Percentiles rank a stretch among this genome's conserved stretches.
Evolutionary conservation across 35 echinoderm and acorn worm species (phyloP).

Genomic region (Apostichopus japonicus): DNA sequence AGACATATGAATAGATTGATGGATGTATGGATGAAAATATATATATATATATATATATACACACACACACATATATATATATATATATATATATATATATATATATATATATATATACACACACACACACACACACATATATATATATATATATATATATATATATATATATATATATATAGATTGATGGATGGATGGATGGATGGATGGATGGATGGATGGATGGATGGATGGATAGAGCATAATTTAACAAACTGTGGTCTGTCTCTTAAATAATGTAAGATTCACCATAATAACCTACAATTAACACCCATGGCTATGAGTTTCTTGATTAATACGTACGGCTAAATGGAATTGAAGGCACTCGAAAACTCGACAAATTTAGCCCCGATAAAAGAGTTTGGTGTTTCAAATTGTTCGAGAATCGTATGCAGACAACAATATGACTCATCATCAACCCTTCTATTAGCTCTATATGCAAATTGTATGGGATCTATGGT

Average conservation of each 20-base stretch:
- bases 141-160: not conserved
- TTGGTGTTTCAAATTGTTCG: not conserved
- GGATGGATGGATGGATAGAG: not conserved
- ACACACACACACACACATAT: not conserved
- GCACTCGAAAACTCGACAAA: not conserved
- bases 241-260: not conserved
- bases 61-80: too few species aligned
- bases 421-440: not conserved
- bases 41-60: too few species aligned
- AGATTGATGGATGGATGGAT: too few species aligned
- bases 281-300: not conserved
- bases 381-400: not conserved
- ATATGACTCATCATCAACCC: not conserved
- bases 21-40: too few species aligned
- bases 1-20: too few species aligned
- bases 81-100: too few species aligned
- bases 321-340: not conserved
- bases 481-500: not conserved
- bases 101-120: too few species aligned
- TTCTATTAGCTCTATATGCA: not conserved
- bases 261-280: not conserved
- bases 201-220: too few species aligned
- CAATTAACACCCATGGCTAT: not conserved
- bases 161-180: not conserved
- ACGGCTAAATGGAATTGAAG: not conserved